Percentiles rank a stretch among this genome's conserved stretches.
Conservation (phyloP, 2,888 invertebrate species). For the Apotomis capreana region DNA sequence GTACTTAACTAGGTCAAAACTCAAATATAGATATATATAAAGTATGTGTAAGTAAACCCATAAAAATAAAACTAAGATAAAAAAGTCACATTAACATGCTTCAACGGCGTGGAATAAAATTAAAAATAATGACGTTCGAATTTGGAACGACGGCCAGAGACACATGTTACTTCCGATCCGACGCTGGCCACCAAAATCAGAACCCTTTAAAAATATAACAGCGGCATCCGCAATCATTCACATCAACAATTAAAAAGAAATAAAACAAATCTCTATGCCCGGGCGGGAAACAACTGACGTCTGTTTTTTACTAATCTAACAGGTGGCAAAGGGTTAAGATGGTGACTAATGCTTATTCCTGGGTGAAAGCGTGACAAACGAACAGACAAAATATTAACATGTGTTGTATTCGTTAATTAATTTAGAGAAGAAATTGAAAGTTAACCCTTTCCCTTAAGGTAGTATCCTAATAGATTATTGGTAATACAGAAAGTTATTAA, state of each 20-base stretch:
- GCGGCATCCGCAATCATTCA: constrained; percentile 60
- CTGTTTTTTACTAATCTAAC: constrained; percentile 62
- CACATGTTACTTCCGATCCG: constrained; percentile 83
- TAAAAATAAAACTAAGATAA: background rate
- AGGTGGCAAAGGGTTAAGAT: constrained; percentile 73
- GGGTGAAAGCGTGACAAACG: constrained; percentile 79
- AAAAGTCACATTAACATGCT: background rate
- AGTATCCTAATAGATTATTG: constrained; percentile 48
- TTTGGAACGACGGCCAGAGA: constrained; percentile 53
- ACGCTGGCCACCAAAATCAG: constrained; percentile 71
- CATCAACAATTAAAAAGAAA: constrained; percentile 82
- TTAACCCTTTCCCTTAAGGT: constrained; percentile 58
- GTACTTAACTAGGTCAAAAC: too few species aligned
- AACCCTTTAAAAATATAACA: constrained; percentile 65
- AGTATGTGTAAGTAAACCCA: too few species aligned
- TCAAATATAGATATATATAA: too few species aligned
- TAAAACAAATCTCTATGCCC: constrained; percentile 80
- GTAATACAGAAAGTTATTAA: background rate
- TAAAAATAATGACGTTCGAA: constrained; percentile 74
- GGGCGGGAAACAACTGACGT: constrained; percentile 78
- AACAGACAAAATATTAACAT: constrained; percentile 70
- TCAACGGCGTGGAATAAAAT: constrained; percentile 62
- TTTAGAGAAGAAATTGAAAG: constrained; percentile 79
- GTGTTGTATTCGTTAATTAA: constrained; percentile 79
- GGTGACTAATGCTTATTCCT: constrained; percentile 63